Conservation (phyloP, 2,797 vertebrate genomes). For the Ctenochaetus hawaiiensis region DNA sequence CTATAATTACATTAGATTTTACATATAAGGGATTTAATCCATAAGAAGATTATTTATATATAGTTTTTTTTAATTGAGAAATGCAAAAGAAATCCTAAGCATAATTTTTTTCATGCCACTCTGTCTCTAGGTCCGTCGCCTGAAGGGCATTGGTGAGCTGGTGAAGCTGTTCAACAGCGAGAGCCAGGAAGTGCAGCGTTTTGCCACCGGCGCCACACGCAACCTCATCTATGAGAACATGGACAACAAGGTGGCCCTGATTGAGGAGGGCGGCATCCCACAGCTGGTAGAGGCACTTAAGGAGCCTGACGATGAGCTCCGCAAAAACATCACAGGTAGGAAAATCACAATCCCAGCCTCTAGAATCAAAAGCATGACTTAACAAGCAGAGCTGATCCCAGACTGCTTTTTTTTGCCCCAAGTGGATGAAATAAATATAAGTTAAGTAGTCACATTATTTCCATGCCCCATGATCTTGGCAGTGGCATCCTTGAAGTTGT, state of each 20-base stretch:
- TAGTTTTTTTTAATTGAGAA: neutral
- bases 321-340: conserved; percentile 95
- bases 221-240: conserved; percentile 95
- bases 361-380: neutral
- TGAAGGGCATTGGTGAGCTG: conserved; percentile 87
- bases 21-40: neutral
- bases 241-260: conserved; percentile 91
- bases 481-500: conserved; percentile 21
- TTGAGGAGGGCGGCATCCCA: conserved; percentile 90
- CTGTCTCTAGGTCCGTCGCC: conserved; percentile 85
- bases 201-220: conserved; percentile 92
- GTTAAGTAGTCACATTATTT: neutral
- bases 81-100: neutral
- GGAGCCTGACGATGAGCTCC: conserved; percentile 90
- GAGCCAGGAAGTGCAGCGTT: conserved; percentile 91
- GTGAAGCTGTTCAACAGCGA: conserved; percentile 92
- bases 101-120: neutral
- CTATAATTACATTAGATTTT: neutral
- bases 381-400: conserved; percentile 7
- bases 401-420: neutral
- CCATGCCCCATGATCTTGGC: conserved; percentile 1
- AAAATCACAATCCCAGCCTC: neutral
- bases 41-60: neutral
- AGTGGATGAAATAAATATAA: conserved; percentile 11
- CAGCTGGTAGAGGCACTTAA: conserved; percentile 88